These are phyloP conservation scores for Todiramphus chloris DNA, from an alignment of 2,113 vertebrate genomes.

Conservation along the genomic window DNA sequence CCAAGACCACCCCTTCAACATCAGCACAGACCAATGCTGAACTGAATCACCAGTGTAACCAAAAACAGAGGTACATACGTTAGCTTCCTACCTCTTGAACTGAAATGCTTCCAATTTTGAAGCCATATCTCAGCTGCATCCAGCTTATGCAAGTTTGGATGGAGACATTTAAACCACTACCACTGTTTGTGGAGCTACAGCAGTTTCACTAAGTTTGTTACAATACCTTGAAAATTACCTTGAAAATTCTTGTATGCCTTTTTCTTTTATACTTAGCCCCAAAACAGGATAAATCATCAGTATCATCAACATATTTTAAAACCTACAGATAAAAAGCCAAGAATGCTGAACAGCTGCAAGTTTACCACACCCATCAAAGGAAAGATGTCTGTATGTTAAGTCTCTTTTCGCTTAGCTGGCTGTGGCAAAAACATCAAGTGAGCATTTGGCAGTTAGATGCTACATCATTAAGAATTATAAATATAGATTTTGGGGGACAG, in stretches of 20 bases:
- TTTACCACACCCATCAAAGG: neutral
- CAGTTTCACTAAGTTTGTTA: neutral
- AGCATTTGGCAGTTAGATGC: neutral
- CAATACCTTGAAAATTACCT: neutral
- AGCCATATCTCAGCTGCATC: neutral
- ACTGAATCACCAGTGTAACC: neutral
- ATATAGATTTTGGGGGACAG: neutral
- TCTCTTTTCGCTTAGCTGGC: neutral
- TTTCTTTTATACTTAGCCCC: neutral
- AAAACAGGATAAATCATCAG: neutral
- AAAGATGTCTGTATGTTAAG: neutral
- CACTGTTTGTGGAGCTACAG: neutral
- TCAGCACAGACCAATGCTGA: accelerated
- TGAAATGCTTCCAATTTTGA: neutral
- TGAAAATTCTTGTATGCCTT: neutral
- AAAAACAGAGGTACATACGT: neutral
- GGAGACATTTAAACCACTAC: neutral
- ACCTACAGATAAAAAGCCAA: neutral
- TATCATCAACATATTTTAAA: neutral
- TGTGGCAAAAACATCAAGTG: neutral
- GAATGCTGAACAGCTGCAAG: neutral
- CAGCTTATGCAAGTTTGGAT: neutral
- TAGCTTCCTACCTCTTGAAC: neutral
- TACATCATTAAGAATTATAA: neutral
- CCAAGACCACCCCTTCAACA: neutral